Evolutionary conservation across 2,797 vertebrate genomes (phyloP), one percentile per base, ranked within the genome.

Genomic region (Champsocephalus gunnari): DNA sequence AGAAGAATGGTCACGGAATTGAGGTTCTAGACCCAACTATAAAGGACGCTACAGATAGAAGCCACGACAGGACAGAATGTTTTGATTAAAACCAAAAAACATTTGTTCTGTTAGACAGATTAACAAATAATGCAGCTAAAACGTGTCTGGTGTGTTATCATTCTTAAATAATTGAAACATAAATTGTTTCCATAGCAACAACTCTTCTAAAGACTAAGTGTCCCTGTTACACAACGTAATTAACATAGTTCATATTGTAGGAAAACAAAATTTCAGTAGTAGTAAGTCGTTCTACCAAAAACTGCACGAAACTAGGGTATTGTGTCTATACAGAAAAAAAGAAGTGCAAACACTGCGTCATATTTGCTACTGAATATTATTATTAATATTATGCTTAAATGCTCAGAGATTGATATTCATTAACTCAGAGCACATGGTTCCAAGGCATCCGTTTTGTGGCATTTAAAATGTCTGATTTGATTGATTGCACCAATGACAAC

Each of bases 31-130:
- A 19, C 19, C 19, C 19, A 19, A 19, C 19, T 19, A 19, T 38
- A 13, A 49, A 12, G 7, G 28, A 50, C 17, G 28, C 28, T 63
- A 47, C 9, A 11, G 19, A 21, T 45, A 47, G 19, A 28, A 16
- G 28, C 47, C 11, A 28, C 24, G 9, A 16, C 21, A 5, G 44
- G 14, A 8, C 59, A 60, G 43, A 61, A 13, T 28, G 41, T 44
- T 28, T 61, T 47, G 28, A 34, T 63, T 50, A 48, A 62, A 62
- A 62, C 21, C 8, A 48, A 63, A 34, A 28, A 11, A 24, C 41
- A 44, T 60, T 41, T 60, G 58, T 60, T 44, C 21, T 14, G 19
- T 10, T 28, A 4, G 19, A 59, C 12, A 1, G 59, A 62, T 63
- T 16, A 49, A 5, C 49, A 14, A 61, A 16, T 24, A 47, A 47